phyloP scores from a whole-genome alignment of 2,888 invertebrate genomes.

The Ornithoptera alexandrae region DNA sequence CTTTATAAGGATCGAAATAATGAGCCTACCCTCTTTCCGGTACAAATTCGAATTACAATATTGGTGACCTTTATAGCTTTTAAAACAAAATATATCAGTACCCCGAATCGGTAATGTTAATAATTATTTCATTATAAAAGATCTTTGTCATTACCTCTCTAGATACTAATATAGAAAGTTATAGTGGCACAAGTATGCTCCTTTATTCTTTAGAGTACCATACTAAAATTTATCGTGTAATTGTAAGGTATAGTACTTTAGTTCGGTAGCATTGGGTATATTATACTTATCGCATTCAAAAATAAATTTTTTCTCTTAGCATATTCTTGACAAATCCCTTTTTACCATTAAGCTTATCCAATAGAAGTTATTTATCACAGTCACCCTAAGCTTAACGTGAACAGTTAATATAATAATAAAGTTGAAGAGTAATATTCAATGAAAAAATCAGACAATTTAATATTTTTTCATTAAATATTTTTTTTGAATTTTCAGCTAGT shows the following conservation, averaged over 20 bases:
- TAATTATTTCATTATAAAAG: slow-evolving; percentile 63
- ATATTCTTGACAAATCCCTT: slow-evolving; percentile 33
- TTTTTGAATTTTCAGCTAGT: neutral
- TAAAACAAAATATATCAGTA: slow-evolving; percentile 60
- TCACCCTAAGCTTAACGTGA: neutral
- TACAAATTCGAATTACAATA: slow-evolving; percentile 66
- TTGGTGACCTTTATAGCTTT: slow-evolving; percentile 51
- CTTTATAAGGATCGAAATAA: slow-evolving; percentile 43
- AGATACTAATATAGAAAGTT: slow-evolving; percentile 70
- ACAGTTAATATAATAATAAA: neutral
- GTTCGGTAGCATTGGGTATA: slow-evolving; percentile 34
- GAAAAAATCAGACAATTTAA: neutral
- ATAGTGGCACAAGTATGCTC: slow-evolving; percentile 59
- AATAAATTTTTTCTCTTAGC: slow-evolving; percentile 41
- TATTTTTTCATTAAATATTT: neutral
- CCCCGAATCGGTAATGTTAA: slow-evolving; percentile 61
- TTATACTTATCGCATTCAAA: slow-evolving; percentile 42
- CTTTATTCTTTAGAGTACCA: slow-evolving; percentile 42
- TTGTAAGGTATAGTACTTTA: slow-evolving; percentile 36
- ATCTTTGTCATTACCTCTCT: slow-evolving; percentile 65
- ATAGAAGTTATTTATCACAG: neutral
- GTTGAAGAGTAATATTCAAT: neutral
- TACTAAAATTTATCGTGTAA: slow-evolving; percentile 35
- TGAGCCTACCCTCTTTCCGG: slow-evolving; percentile 55
- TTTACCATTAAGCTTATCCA: neutral